phyloP scores from a whole-genome alignment of 2,797 vertebrate species.

The Columba guinea region DNA sequence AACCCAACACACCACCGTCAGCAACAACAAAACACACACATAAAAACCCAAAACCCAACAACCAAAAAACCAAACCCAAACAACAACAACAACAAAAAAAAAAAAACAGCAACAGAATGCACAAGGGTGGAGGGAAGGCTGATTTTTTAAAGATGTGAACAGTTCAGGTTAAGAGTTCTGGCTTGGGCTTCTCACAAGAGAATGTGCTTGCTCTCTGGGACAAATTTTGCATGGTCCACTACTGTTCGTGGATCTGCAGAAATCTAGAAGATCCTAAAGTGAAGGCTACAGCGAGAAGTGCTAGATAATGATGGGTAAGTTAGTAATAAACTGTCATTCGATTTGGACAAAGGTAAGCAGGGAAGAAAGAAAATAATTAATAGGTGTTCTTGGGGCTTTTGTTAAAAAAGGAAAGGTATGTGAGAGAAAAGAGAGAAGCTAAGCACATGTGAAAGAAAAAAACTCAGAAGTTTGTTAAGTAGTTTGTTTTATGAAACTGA shows the following conservation, averaged over 20 bases:
- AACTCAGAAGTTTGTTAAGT: neutral
- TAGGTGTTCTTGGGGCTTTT: neutral
- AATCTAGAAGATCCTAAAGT: neutral
- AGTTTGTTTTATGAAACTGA: neutral
- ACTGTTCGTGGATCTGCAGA: neutral
- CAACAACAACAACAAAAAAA: too few species aligned
- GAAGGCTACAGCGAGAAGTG: neutral
- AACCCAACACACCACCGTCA: too few species aligned
- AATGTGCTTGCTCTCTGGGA: neutral
- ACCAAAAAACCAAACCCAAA: too few species aligned
- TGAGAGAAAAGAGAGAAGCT: neutral
- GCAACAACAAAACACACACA: neutral
- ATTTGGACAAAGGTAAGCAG: neutral
- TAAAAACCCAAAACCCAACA: too few species aligned
- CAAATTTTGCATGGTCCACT: fast-evolving
- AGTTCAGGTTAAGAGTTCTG: neutral
- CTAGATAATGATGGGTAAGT: neutral
- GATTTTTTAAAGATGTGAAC: neutral
- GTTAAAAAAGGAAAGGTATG: neutral
- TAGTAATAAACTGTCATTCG: neutral
- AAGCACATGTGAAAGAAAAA: neutral
- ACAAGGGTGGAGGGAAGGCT: neutral
- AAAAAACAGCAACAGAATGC: neutral
- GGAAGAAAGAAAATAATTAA: neutral
- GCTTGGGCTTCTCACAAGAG: neutral